Percentiles rank a stretch among this genome's conserved stretches.
Conservation (phyloP, 2,888 invertebrate genomes). For the Pristionchus mayeri region DNA sequence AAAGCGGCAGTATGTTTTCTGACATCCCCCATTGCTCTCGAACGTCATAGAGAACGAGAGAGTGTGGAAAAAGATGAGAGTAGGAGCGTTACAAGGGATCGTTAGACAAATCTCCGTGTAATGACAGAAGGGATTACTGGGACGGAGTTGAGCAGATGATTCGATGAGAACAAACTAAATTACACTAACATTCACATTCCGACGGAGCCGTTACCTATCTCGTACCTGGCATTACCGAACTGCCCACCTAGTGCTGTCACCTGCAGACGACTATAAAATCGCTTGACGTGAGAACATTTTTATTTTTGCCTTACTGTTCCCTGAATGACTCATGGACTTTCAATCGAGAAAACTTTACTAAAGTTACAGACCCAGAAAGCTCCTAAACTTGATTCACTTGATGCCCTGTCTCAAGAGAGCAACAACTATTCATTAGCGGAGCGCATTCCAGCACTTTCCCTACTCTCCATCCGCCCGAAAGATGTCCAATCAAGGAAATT, state of each 20-base stretch:
- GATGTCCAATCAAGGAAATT: constrained; percentile 26
- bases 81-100: not conserved
- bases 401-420: not conserved
- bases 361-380: not conserved
- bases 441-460: too few relatives aligned
- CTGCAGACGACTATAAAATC: too few relatives aligned
- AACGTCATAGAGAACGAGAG: not conserved
- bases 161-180: not conserved
- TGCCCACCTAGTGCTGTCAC: too few relatives aligned
- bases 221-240: not conserved
- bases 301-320: too few relatives aligned
- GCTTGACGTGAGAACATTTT: too few relatives aligned
- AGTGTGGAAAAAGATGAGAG: not conserved
- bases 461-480: too few relatives aligned
- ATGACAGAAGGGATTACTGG: constrained; percentile 26
- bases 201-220: too few relatives aligned
- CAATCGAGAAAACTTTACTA: not conserved
- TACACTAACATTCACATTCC: not conserved
- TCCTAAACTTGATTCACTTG: not conserved
- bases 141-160: not conserved
- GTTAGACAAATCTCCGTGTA: not conserved
- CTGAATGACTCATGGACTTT: too few relatives aligned
- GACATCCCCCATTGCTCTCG: too few relatives aligned
- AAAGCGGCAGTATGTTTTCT: too few relatives aligned
- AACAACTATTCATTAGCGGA: not conserved